Evolutionary conservation across 2,888 invertebrate species (phyloP).

Genomic region (Tipula confusa): DNA sequence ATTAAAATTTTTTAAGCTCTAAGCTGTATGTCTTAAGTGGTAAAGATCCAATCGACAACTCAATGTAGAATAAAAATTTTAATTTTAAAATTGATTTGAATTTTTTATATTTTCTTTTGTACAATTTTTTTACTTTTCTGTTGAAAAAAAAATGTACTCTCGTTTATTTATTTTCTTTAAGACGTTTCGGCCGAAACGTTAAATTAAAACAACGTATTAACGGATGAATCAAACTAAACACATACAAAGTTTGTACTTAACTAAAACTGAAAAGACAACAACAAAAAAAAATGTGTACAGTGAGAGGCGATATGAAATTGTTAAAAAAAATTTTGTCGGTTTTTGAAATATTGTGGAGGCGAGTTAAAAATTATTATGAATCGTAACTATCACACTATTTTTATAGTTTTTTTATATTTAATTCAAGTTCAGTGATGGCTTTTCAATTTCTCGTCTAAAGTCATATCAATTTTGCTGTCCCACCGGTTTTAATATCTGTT

Average conservation of each 20-base stretch:
- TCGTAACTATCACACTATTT: too few species aligned
- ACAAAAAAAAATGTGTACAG: neutral
- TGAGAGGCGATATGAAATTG: neutral
- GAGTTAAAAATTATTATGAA: neutral
- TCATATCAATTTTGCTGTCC: too few species aligned
- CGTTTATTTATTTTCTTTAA: slow-evolving; percentile 25
- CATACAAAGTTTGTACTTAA: neutral
- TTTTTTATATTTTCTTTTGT: neutral
- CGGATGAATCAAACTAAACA: neutral
- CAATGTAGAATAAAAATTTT: neutral
- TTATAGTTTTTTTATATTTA: too few species aligned
- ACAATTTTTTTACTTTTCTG: neutral
- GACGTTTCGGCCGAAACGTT: neutral
- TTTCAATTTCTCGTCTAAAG: too few species aligned
- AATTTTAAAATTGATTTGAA: neutral
- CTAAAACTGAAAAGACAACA: neutral
- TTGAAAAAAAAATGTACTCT: too few species aligned
- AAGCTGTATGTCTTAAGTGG: neutral
- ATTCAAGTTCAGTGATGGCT: too few species aligned
- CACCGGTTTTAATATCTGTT: too few species aligned
- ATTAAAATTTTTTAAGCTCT: neutral
- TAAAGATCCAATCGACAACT: slow-evolving; percentile 20
- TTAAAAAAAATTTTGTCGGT: neutral
- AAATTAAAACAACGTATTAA: neutral
- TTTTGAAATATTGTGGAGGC: neutral